These are phyloP conservation scores for Zosterops pallidus DNA, from an alignment of 2,113 vertebrate genomes.

Conservation along the genomic window DNA sequence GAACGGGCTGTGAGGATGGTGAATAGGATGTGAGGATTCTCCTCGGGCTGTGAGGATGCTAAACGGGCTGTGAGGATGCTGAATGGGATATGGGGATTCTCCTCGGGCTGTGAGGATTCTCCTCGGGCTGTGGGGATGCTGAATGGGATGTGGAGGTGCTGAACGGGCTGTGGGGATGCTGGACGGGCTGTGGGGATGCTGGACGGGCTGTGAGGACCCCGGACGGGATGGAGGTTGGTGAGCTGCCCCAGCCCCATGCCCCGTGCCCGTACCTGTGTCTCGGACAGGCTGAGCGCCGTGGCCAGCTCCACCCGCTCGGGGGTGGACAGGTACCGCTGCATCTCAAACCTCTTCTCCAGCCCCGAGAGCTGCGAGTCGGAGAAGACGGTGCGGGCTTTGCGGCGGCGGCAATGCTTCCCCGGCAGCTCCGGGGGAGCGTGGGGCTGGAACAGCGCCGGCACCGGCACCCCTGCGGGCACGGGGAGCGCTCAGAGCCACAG, in stretches of 20 bases:
- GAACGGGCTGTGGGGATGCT: too few relatives aligned
- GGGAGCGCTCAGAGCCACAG: too few relatives aligned
- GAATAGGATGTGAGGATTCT: too few relatives aligned
- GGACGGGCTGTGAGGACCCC: too few relatives aligned
- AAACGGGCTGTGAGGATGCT: too few relatives aligned
- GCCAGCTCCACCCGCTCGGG: constrained; percentile 96
- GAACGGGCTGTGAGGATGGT: too few relatives aligned
- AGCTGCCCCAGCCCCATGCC: background rate
- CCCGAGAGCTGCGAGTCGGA: constrained; percentile 97
- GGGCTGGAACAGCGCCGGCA: constrained; percentile 91
- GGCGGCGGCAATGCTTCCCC: constrained; percentile 92
- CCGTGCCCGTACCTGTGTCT: constrained; percentile 86
- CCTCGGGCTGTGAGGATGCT: background rate
- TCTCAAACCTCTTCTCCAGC: constrained; percentile 94
- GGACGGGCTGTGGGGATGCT: too few relatives aligned
- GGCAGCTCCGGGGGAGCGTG: constrained; percentile 86
- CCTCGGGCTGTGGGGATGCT: too few relatives aligned
- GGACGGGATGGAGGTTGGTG: too few relatives aligned
- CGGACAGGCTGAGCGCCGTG: constrained; percentile 94
- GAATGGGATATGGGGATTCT: too few relatives aligned
- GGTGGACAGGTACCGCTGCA: constrained; percentile 95
- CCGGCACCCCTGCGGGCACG: constrained; percentile 83
- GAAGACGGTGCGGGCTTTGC: constrained; percentile 96
- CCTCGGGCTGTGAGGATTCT: too few relatives aligned
- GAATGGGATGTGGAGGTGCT: too few relatives aligned